Evolutionary conservation across 2,797 vertebrate species (phyloP).

Genomic region (Meda fulgida): DNA sequence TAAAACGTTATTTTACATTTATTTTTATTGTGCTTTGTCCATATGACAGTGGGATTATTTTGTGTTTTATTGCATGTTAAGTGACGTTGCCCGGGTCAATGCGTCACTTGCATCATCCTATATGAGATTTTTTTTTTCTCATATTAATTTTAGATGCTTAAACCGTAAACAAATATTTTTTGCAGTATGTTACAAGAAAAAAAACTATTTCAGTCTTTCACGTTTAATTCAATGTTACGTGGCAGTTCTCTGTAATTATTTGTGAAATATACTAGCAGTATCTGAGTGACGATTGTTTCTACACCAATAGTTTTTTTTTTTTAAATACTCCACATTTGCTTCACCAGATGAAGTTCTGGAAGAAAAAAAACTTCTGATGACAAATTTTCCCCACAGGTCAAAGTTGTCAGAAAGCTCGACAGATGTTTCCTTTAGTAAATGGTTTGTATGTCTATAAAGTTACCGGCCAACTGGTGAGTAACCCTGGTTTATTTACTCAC

Average conservation of each 20-base stretch:
- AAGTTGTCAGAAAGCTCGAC: background rate
- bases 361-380: background rate
- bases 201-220: background rate
- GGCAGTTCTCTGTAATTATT: background rate
- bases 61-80: background rate
- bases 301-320: background rate
- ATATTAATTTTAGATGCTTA: background rate
- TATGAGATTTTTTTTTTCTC: background rate
- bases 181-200: background rate
- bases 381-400: background rate
- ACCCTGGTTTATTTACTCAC: background rate
- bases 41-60: background rate
- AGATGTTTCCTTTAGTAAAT: background rate
- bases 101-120: background rate
- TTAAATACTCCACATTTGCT: no score
- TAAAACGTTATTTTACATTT: background rate
- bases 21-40: background rate
- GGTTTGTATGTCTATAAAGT: conserved; percentile 3
- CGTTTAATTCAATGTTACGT: background rate
- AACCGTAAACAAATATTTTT: background rate
- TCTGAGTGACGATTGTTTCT: background rate
- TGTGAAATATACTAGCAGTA: background rate
- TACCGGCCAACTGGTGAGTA: background rate
- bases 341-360: background rate
- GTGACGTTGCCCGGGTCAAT: background rate